Percentiles rank a stretch among this genome's conserved stretches.
Conservation (phyloP, 2,113 vertebrate species). For the Sturnus vulgaris region DNA sequence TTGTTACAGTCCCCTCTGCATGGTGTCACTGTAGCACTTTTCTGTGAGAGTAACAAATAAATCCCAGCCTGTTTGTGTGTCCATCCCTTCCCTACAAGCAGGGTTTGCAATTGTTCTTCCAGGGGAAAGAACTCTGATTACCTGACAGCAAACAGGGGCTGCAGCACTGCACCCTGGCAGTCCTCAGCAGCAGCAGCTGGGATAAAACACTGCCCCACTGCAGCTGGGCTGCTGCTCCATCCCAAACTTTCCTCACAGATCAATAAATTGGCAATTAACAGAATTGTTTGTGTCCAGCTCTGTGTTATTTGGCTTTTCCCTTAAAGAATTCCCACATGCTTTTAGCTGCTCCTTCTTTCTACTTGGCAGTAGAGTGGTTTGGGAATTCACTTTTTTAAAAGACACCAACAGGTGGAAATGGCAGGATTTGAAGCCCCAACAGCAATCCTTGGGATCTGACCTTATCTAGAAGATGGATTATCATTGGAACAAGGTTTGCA, state of each 20-base stretch:
- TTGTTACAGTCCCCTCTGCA: background rate
- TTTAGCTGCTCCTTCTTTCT: background rate
- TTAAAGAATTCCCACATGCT: background rate
- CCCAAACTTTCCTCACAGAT: background rate
- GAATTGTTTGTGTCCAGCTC: background rate
- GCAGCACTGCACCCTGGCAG: background rate
- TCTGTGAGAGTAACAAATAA: background rate
- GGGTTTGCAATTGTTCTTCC: rapidly evolving
- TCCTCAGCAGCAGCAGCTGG: background rate
- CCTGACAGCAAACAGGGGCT: background rate
- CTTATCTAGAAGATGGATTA: slow-evolving; percentile 98
- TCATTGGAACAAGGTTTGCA: slow-evolving; percentile 97
- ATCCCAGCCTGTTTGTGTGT: background rate
- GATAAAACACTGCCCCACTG: background rate
- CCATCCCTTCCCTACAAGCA: no score
- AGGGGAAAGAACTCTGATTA: background rate
- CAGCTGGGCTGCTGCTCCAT: background rate
- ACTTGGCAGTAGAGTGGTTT: rapidly evolving
- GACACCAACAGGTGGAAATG: background rate
- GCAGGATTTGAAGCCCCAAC: background rate
- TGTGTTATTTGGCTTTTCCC: background rate
- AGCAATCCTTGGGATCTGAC: slow-evolving; percentile 55
- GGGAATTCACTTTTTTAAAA: background rate
- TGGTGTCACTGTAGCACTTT: rapidly evolving
- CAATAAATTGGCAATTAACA: background rate